phyloP scores from a whole-genome alignment of 1,140 invertebrate species.

The Teleopsis dalmanni region DNA sequence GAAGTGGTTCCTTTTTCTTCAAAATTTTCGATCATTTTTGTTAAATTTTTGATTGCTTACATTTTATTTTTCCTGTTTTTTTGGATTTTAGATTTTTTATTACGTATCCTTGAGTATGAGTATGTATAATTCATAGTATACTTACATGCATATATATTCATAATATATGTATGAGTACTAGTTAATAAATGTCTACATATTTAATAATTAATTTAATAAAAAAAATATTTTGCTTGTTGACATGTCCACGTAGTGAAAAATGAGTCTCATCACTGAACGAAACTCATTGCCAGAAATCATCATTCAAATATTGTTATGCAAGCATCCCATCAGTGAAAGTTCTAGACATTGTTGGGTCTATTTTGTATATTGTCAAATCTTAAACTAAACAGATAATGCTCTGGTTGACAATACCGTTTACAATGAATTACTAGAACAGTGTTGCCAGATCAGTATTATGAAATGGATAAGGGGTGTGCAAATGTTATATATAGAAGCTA shows the following conservation, averaged over 20 bases:
- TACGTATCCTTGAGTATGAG: background rate
- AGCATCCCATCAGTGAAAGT: background rate
- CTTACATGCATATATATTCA: background rate
- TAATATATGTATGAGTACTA: background rate
- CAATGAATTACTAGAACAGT: too few relatives aligned
- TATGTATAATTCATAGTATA: background rate
- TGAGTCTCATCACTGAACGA: background rate
- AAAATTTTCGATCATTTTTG: too few relatives aligned
- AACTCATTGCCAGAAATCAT: background rate
- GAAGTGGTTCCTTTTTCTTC: too few relatives aligned
- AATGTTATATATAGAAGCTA: too few relatives aligned
- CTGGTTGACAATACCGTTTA: too few relatives aligned
- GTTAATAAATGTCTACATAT: background rate
- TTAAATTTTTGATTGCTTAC: too few relatives aligned
- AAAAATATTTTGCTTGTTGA: background rate
- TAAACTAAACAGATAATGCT: too few relatives aligned
- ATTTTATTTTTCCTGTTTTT: too few relatives aligned
- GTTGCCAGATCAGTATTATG: too few relatives aligned
- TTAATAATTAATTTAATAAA: background rate
- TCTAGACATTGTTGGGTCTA: background rate
- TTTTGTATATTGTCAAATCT: background rate
- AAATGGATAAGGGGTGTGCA: too few relatives aligned
- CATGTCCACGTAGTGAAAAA: background rate
- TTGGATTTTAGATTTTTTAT: background rate
- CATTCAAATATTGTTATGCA: background rate